Percentiles rank a stretch among this genome's conserved stretches.
phyloP scores from a whole-genome alignment of 2,797 vertebrate genomes.

The Discoglossus pictus region DNA sequence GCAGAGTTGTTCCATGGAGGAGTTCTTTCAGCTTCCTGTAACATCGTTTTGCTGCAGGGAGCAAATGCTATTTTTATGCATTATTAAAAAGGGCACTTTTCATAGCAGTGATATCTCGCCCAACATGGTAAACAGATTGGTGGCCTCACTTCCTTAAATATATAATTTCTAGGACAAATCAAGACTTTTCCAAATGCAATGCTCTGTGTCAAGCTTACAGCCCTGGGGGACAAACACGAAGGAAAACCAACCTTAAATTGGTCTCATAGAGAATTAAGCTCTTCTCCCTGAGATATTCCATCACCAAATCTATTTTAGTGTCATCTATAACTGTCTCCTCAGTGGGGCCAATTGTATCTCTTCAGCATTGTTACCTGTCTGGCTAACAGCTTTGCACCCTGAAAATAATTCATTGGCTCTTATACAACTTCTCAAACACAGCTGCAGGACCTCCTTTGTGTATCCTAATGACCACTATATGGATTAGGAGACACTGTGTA shows the following conservation, averaged over 20 bases:
- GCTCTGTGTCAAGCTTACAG: neutral
- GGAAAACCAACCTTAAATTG: slow-evolving; percentile 38
- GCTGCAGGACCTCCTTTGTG: too few species aligned
- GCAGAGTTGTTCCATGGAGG: too few species aligned
- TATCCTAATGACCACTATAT: too few species aligned
- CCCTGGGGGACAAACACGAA: neutral
- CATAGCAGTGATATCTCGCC: neutral
- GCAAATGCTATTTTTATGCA: neutral
- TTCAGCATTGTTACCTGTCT: neutral
- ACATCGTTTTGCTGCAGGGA: too few species aligned
- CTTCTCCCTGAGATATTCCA: neutral
- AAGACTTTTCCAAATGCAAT: neutral
- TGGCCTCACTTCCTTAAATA: slow-evolving; percentile 20
- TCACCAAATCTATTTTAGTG: slow-evolving; percentile 14
- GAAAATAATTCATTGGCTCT: neutral
- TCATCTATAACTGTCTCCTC: slow-evolving; percentile 17
- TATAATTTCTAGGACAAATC: slow-evolving; percentile 23
- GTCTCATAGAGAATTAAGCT: slow-evolving; percentile 29
- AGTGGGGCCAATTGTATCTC: neutral
- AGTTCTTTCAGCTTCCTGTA: too few species aligned
- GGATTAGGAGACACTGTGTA: too few species aligned
- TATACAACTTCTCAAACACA: neutral
- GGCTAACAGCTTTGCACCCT: neutral
- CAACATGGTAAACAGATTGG: slow-evolving; percentile 2
- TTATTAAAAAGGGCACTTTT: slow-evolving; percentile 5